phyloP scores from a whole-genome alignment of 2,888 invertebrate genomes.

The Mechanitis mazaeus region DNA sequence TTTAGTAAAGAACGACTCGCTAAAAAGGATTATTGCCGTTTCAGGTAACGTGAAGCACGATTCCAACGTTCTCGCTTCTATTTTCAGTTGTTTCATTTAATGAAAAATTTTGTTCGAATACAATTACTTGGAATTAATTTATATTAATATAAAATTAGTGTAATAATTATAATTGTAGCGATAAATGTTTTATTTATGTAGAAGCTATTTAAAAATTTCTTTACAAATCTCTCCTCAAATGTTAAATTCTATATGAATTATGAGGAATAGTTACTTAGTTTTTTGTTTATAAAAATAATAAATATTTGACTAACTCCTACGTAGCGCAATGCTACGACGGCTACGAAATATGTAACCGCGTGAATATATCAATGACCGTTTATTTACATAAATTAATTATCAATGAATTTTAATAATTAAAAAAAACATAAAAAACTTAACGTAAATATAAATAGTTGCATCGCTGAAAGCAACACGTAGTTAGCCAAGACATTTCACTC shows the following conservation, averaged over 20 bases:
- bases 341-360: constrained; percentile 23
- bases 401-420: constrained; percentile 3
- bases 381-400: not conserved
- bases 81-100: too few species aligned
- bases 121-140: too few species aligned
- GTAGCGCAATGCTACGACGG: constrained; percentile 32
- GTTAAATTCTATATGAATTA: too few species aligned
- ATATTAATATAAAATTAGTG: too few species aligned
- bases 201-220: too few species aligned
- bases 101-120: too few species aligned
- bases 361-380: constrained; percentile 5
- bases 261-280: not conserved
- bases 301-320: constrained; percentile 2
- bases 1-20: constrained; percentile 18
- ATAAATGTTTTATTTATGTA: too few species aligned
- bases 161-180: too few species aligned
- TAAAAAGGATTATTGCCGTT: constrained; percentile 18
- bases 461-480: constrained; percentile 66
- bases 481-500: constrained; percentile 58
- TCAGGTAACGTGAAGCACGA: not conserved
- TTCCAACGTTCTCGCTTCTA: not conserved
- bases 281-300: constrained; percentile 11
- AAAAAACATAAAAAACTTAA: constrained; percentile 5
- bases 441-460: constrained; percentile 40
- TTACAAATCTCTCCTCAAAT: too few species aligned